Base-by-base conservation (phyloP, 2,797 vertebrate species). In the Mus spretus region DNA sequence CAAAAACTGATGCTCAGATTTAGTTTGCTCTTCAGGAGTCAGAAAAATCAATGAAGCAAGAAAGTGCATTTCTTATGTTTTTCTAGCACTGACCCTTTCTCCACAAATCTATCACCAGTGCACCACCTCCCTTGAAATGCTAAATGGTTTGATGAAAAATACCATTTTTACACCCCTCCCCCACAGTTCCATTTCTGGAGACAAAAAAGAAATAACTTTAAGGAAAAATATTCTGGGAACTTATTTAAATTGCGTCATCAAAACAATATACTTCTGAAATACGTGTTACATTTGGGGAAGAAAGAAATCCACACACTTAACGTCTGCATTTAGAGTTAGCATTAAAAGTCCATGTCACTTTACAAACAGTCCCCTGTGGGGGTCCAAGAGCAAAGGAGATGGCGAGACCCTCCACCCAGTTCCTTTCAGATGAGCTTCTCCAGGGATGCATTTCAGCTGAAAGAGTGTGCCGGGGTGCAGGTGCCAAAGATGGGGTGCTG, bases 41-140 rank as follows among this genome's bases (percentile, higher is more conserved):
- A 86, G 72, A 94, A 93, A 82, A 75, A 67, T 82, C 50, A 37
- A 70, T 44, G 72, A 85, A 67, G 78, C 57, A 28, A 57, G 57
- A 93, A 84, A 70, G n/a, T 92, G 47, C 31, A 15, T 17, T 37
- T 90, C 50, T 78, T 70, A 79, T 88, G 40, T 59, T 92, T 67
- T 86, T 89, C 40, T 80, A n/a, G 34, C 78, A 24, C 2, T 15
- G 40, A 74, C 31, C 31, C 24, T 89, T 81, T 80, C 79, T 14
- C 44, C 67, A 89, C 11, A 55, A 61, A 82, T 40, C 67, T 90
- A 31, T 9, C 40, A 55, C 22, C 89, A 75, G 6, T 28, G 83
- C 93, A 61, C 55, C 34, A 44, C 55, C 94, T 86, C 81, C 77
- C 75, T n/a, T 75, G 75, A 55, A 79, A 82, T 89, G 57, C 44